Percentiles rank a stretch among this genome's conserved stretches.
Conservation (phyloP, 2,797 vertebrate species). For the Miichthys miiuy region DNA sequence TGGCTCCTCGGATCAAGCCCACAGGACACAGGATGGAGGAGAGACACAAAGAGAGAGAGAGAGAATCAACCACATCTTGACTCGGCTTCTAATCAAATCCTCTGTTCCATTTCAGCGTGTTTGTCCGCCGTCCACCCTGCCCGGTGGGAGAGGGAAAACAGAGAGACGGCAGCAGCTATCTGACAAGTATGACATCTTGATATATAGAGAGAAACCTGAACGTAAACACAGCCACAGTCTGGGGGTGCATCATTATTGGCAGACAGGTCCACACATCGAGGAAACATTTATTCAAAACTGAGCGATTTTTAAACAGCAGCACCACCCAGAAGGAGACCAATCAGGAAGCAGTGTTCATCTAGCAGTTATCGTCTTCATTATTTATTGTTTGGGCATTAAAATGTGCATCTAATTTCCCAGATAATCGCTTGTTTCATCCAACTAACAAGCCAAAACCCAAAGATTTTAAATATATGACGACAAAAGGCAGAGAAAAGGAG, state of each 20-base stretch:
- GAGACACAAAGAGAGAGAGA: conserved; percentile 18
- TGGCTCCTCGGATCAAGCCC: conserved; percentile 45
- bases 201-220: background rate
- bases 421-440: background rate
- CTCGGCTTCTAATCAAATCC: conserved; percentile 66
- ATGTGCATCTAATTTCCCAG: too few species aligned
- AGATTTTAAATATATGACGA: too few species aligned
- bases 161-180: background rate
- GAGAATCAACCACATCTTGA: conserved; percentile 32
- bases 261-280: background rate
- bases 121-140: conserved; percentile 7
- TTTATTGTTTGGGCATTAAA: background rate
- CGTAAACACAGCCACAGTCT: background rate
- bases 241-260: background rate
- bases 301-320: background rate
- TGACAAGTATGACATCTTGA: background rate
- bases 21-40: conserved; percentile 40
- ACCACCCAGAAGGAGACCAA: background rate
- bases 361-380: background rate
- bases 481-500: background rate
- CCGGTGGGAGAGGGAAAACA: background rate
- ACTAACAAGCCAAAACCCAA: background rate
- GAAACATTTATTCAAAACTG: background rate
- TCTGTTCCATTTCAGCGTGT: conserved; percentile 38
- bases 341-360: background rate